Evolutionary conservation across 2,797 vertebrate genomes (phyloP), one percentile per base, ranked within the genome.

Genomic region (Columba guinea): DNA sequence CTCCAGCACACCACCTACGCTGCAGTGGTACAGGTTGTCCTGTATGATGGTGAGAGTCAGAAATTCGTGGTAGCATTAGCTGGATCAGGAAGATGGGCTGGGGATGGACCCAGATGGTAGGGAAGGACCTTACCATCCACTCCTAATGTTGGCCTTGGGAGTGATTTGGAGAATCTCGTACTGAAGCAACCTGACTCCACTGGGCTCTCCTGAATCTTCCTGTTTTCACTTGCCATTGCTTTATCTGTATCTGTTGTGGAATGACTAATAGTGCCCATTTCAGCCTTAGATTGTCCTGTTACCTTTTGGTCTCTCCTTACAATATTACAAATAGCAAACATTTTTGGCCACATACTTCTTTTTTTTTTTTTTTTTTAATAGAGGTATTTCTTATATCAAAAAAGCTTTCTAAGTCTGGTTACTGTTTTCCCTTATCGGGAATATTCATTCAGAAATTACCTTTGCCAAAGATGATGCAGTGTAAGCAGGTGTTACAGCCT

Each of bases 391-490:
- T 94, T 59, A 5, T 46, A 77, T 77, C 18, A 67, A 67, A 94
- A 96, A 96, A 75, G 11, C 55, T 80, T 87, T 71, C 60, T 58
- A 75, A 60, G 56, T 41, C 81, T 84, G 51, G 53, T 71, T 78
- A 48, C 82, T 88, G 32, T 73, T 93, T 91, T 81, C 34, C 51
- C 46, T 81, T 84, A 37, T 58, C 78, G 62, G 73, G 94, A 93
- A 81, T 91, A 88, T 87, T 91, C 44, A 75, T 85, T 92, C 83
- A 91, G 94, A 77, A 51, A 30, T 77, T 73, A 93, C 91, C 87
- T 95, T 96, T 96, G 95, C 95, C 91, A 94, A 90, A 70, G 91
- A 96, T 95, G 90, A 95, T 87, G 95, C 87, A 93, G 95, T 91
- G 60, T 87, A 91, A 87, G 96, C 95, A 96, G 96, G 96, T 97